A percentile compares a stretch with the other conserved stretches of the same genome.
Evolutionary conservation across 2,888 invertebrate species (phyloP).

Genomic region (Plebejus anna): DNA sequence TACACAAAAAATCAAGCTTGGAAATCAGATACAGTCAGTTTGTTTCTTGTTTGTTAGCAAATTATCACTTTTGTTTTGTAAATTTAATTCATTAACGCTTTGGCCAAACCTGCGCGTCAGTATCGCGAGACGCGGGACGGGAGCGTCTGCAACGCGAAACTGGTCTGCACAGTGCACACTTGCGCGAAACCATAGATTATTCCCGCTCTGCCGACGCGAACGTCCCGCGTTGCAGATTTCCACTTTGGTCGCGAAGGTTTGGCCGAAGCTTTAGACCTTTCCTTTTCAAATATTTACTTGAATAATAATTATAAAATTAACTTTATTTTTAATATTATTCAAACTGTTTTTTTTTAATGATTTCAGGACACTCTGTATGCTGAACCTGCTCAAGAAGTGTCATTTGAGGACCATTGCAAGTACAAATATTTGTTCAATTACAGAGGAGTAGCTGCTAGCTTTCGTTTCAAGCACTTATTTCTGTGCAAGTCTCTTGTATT

Average conservation of each 20-base stretch:
- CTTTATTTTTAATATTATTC: too few relatives aligned
- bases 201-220: too few relatives aligned
- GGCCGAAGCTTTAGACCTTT: too few relatives aligned
- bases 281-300: too few relatives aligned
- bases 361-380: slow-evolving; percentile 90
- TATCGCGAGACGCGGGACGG: too few relatives aligned
- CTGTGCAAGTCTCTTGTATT: slow-evolving; percentile 95
- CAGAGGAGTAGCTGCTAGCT: slow-evolving; percentile 97
- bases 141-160: too few relatives aligned
- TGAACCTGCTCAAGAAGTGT: slow-evolving; percentile 91
- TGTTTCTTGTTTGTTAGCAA: neutral
- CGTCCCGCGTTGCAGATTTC: too few relatives aligned
- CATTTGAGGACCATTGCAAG: slow-evolving; percentile 94
- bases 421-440: slow-evolving; percentile 98
- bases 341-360: slow-evolving; percentile 23
- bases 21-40: slow-evolving; percentile 90
- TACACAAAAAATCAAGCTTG: slow-evolving; percentile 99
- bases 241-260: too few relatives aligned
- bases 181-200: too few relatives aligned
- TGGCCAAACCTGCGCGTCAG: too few relatives aligned
- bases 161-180: too few relatives aligned
- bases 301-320: too few relatives aligned
- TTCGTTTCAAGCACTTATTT: slow-evolving; percentile 96
- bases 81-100: neutral
- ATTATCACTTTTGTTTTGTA: neutral